Base-by-base conservation (phyloP, 2,888 invertebrate species). In the Leptopilina myrica region DNA sequence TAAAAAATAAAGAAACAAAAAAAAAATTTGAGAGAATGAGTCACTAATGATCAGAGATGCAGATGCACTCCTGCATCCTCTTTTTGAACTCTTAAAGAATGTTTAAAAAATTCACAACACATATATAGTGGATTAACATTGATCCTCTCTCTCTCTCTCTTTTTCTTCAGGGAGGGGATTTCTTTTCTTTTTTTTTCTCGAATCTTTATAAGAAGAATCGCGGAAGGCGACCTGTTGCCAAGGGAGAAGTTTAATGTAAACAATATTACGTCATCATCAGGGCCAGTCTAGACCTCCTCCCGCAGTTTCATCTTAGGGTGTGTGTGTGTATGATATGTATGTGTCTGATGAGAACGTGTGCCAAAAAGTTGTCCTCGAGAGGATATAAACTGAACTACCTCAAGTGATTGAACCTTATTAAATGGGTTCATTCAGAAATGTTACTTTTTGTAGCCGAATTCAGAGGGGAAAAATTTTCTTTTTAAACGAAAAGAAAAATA, bases 201-300 rank as follows among this genome's bases (percentile, higher is more conserved):
- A 33, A 40, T 53, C 75, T 66, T 66, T 69, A 43, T 33, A 53
- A 69, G 53, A 40, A 73, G 33, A 53, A 84, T 83, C 81, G 84
- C 85, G 86, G 85, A 86, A 86, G 86, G 83, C 85, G 88, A 89
- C 88, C 89, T 90, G 90, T 90, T 90, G 90, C 90, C 87, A 89
- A 89, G 87, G 89, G 89, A 88, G 88, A 88, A 81, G 82, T 89
- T 85, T 81, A 88, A 88, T 87, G 90, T 90, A 90, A 90, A 90
- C 90, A 90, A 89, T 85, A 85, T 90, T 90, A 83, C 90, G 88
- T 90, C 90, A 90, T 83, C 85, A 77, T 15, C 62, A 14, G 81
- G 80, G 82, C 78, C 81, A 69, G 83, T 81, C 84, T 82, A 81
- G 79, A 76, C 80, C 73, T 76, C 53, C 43, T 66, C 43, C 46